Percentiles rank a stretch among this genome's conserved stretches.
Conservation (phyloP, 1,140 invertebrate species). For the Drosophila lacertosa region DNA sequence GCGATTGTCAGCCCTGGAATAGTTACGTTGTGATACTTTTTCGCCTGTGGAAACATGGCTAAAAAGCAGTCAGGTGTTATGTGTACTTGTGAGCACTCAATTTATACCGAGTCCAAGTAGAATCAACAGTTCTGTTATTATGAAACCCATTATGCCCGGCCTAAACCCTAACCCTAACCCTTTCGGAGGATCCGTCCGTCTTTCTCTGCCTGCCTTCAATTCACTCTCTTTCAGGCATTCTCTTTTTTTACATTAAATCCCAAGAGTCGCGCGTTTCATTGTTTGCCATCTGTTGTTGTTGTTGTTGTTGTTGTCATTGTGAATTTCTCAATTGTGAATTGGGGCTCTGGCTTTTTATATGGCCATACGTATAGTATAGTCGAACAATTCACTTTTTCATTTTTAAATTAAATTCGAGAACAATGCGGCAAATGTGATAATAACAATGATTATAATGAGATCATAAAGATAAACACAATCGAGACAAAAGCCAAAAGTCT, state of each 20-base stretch:
- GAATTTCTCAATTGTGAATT: conserved; percentile 70
- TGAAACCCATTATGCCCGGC: conserved; percentile 39
- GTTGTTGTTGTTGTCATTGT: conserved; percentile 61
- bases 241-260: conserved; percentile 34
- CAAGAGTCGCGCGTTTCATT: conserved; percentile 59
- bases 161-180: conserved; percentile 22
- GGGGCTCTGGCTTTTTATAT: conserved; percentile 45
- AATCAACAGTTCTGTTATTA: conserved; percentile 47
- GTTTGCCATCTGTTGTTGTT: conserved; percentile 63
- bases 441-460: conserved; percentile 61
- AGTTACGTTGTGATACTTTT: conserved; percentile 32
- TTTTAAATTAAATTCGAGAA: conserved; percentile 78
- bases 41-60: background rate
- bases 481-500: conserved; percentile 35
- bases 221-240: conserved; percentile 28
- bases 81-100: conserved; percentile 39
- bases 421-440: conserved; percentile 69
- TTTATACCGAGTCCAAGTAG: conserved; percentile 20
- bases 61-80: conserved; percentile 45
- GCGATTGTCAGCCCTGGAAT: conserved; percentile 16
- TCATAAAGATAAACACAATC: conserved; percentile 59
- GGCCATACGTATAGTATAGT: conserved; percentile 17
- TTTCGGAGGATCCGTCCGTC: conserved; percentile 40
- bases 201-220: conserved; percentile 45
- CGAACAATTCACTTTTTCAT: conserved; percentile 52